Conservation (phyloP, 2,113 vertebrate species). For the Hiodon alosoides region DNA sequence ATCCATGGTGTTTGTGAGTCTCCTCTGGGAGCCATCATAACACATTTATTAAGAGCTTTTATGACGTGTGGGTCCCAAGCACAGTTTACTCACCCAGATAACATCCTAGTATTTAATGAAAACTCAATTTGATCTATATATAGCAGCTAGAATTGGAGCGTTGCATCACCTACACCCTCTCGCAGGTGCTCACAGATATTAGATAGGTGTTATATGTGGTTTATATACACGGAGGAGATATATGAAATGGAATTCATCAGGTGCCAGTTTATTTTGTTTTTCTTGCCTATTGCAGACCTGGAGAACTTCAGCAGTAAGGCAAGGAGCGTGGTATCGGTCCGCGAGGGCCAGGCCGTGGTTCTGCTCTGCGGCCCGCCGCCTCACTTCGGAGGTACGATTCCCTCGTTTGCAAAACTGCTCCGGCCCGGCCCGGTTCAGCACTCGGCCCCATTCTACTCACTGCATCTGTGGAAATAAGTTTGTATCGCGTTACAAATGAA, state of each 20-base stretch:
- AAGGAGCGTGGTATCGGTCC: conserved; percentile 70
- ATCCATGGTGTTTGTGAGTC: conserved; percentile 47
- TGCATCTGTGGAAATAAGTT: no score
- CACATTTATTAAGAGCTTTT: conserved; percentile 39
- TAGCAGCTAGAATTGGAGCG: conserved; percentile 8
- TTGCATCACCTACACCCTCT: not conserved
- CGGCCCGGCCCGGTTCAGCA: not conserved
- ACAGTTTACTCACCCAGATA: conserved; percentile 35
- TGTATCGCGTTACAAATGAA: no score
- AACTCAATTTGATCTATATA: conserved; percentile 43
- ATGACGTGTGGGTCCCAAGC: conserved; percentile 35
- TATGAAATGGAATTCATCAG: not conserved
- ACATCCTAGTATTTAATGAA: conserved; percentile 56
- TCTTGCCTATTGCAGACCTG: conserved; percentile 62
- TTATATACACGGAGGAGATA: conserved; percentile 3
- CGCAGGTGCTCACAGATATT: conserved; percentile 20
- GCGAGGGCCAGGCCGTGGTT: conserved; percentile 82
- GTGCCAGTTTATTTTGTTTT: conserved; percentile 21
- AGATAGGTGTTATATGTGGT: conserved; percentile 17
- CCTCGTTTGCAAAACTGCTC: not conserved
- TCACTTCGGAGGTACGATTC: conserved; percentile 70
- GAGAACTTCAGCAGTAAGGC: conserved; percentile 73
- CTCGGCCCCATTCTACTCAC: not conserved
- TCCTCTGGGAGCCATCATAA: conserved; percentile 38
- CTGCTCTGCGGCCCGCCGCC: conserved; percentile 76